These are phyloP conservation scores for Urocolius indicus DNA, from an alignment of 2,113 vertebrate species.

Conservation along the genomic window DNA sequence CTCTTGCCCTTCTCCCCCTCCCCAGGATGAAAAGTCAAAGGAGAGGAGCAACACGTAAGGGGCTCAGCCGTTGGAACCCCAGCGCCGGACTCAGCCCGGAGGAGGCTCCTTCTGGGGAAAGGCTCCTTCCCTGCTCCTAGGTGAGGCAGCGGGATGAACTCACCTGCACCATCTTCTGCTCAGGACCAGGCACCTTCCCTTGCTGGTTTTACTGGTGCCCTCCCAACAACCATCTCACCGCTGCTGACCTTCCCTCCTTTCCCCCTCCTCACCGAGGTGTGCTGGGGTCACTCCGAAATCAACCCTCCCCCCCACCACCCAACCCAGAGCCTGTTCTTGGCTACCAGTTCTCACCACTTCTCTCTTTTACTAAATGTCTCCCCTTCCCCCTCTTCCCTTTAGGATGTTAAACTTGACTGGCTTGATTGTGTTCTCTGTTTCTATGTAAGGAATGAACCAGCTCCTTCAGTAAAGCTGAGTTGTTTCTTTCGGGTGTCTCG, in stretches of 20 bases:
- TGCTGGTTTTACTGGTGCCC: neutral
- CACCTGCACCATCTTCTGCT: neutral
- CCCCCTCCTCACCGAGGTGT: neutral
- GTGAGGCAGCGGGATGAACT: neutral
- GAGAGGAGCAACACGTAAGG: conserved; percentile 71
- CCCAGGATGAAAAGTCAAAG: conserved; percentile 71
- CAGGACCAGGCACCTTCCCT: conserved; percentile 14
- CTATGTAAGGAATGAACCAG: conserved; percentile 57
- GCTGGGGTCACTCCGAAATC: neutral
- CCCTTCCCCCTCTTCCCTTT: conserved; percentile 4
- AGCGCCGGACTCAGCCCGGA: neutral
- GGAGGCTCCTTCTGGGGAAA: conserved; percentile 13
- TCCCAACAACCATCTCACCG: conserved; percentile 7
- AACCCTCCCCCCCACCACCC: no score
- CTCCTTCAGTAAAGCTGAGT: conserved; percentile 68
- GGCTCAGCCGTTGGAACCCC: neutral
- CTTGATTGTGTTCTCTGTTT: conserved; percentile 58
- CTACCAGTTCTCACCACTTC: neutral
- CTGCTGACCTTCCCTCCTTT: neutral
- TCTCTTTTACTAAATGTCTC: conserved; percentile 15
- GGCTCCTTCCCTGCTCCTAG: conserved; percentile 42
- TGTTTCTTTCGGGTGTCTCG: conserved; percentile 48
- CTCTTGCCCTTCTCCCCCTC: neutral
- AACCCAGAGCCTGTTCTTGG: neutral
- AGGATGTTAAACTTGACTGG: conserved; percentile 56